Percentiles rank a stretch among this genome's conserved stretches.
phyloP scores from a whole-genome alignment of 2,797 vertebrate genomes.

The Myripristis murdjan region DNA sequence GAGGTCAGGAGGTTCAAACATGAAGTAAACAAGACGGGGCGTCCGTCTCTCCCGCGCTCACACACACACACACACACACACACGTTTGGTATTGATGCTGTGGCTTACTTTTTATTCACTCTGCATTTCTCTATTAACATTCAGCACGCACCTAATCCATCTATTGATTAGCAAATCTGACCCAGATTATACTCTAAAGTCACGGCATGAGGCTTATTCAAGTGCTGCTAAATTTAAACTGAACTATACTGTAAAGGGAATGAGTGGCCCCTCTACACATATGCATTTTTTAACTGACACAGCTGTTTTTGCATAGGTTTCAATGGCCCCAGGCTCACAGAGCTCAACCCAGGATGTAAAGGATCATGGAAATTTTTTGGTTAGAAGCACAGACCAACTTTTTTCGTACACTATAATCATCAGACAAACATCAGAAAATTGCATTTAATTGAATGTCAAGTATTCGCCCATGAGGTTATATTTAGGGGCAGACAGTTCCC shows the following conservation, averaged over 20 bases:
- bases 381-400: too few relatives aligned
- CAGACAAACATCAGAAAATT: too few relatives aligned
- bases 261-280: background rate
- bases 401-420: too few relatives aligned
- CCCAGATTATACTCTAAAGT: background rate
- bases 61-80: background rate
- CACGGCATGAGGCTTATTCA: background rate
- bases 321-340: background rate
- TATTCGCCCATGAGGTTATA: too few relatives aligned
- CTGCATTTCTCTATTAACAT: background rate
- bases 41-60: constrained; percentile 16
- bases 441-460: too few relatives aligned
- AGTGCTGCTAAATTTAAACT: background rate
- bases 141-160: background rate
- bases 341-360: too few relatives aligned
- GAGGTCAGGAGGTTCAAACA: constrained; percentile 29
- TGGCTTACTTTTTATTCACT: background rate
- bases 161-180: background rate
- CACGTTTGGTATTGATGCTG: background rate
- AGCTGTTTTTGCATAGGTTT: background rate
- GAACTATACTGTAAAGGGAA: background rate
- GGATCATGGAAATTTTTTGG: too few relatives aligned
- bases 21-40: constrained; percentile 27
- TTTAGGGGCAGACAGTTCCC: too few relatives aligned
- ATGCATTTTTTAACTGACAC: background rate